Conservation (phyloP, 37 sponge, comb jelly and placozoan genomes). For the Dysidea cf. avara region DNA sequence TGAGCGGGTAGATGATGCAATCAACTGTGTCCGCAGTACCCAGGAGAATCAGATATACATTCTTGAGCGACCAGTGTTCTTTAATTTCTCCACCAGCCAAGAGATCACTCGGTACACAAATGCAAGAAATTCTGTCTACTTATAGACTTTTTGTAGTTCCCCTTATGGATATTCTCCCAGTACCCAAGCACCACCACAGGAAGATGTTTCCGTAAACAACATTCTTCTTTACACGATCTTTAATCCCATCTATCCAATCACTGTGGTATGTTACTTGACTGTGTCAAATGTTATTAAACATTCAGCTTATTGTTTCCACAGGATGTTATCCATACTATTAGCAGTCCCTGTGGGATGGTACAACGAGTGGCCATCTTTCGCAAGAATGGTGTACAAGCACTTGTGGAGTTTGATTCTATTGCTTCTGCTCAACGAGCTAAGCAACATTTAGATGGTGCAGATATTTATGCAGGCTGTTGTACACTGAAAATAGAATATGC, state of each 20-base stretch:
- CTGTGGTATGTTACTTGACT: conserved; percentile 61
- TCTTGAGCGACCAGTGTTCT: conserved; percentile 85
- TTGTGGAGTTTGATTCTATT: conserved; percentile 89
- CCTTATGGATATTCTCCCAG: conserved; percentile 82
- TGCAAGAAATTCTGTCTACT: background rate
- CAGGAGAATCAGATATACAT: conserved; percentile 83
- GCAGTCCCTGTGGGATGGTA: conserved; percentile 86
- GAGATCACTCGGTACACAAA: conserved; percentile 77
- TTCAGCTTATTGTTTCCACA: conserved; percentile 3
- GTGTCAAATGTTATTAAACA: background rate
- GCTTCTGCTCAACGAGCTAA: conserved; percentile 78
- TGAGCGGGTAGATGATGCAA: conserved; percentile 71
- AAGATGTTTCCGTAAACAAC: conserved; percentile 50
- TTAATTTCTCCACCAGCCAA: conserved; percentile 90
- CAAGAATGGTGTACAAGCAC: conserved; percentile 92
- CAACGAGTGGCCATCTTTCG: conserved; percentile 83
- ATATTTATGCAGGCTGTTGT: conserved; percentile 94
- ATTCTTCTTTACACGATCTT: conserved; percentile 91
- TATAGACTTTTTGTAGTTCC: conserved; percentile 41
- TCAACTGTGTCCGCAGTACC: conserved; percentile 62
- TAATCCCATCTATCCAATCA: conserved; percentile 88
- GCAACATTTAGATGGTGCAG: conserved; percentile 84
- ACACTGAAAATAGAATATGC: conserved; percentile 93
- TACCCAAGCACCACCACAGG: background rate
- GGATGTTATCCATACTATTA: conserved; percentile 88